A percentile compares a stretch with the other conserved stretches of the same genome.
These are phyloP conservation scores for Motacilla alba DNA, from an alignment of 2,113 vertebrate species.

Conservation along the genomic window DNA sequence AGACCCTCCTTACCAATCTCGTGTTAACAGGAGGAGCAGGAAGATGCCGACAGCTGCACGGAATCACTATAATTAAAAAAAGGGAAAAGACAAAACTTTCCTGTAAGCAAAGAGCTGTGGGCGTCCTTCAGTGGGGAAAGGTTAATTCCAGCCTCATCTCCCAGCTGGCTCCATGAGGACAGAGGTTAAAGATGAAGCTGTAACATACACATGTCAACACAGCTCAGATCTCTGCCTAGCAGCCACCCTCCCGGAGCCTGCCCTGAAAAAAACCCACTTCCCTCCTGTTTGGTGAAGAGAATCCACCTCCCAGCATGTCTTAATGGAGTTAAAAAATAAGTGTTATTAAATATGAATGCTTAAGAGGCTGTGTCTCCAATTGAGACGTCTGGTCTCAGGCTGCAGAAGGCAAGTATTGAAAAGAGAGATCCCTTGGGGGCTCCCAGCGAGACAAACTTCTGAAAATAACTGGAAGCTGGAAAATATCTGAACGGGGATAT, in stretches of 20 bases:
- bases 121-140: background rate
- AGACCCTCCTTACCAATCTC: background rate
- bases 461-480: background rate
- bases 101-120: background rate
- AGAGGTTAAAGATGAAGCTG: conserved; percentile 37
- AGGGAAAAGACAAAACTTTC: background rate
- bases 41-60: conserved; percentile 54
- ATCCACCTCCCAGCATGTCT: background rate
- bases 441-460: background rate
- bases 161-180: background rate
- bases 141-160: conserved; percentile 9
- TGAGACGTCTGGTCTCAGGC: background rate
- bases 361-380: background rate
- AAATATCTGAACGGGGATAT: background rate
- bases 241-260: background rate
- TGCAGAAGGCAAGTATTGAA: background rate
- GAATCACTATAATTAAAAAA: conserved; percentile 70
- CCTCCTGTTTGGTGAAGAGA: background rate
- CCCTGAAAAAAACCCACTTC: background rate
- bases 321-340: background rate
- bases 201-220: background rate
- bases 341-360: conserved; percentile 24
- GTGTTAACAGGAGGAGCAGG: background rate
- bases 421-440: background rate
- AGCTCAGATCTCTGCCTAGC: background rate